Base-by-base conservation (phyloP, 2,888 invertebrate genomes). In the Epistrophella euchroma region DNA sequence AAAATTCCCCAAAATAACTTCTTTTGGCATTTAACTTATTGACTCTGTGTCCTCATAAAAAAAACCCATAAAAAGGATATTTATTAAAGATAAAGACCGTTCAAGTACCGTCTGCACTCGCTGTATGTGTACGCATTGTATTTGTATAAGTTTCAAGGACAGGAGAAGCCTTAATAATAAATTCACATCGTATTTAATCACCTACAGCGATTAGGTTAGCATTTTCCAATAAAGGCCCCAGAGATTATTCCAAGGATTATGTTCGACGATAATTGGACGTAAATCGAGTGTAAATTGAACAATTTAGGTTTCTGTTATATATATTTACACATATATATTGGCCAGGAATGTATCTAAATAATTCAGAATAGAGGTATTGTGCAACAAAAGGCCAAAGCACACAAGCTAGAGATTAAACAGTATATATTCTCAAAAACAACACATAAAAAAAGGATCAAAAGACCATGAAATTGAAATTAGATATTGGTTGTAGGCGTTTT, bases 211-310 rank as follows among this genome's bases (percentile, higher is more conserved):
- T 52, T 52, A 52, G 25, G 25, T 28, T 15, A 40, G 37, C 0
- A 60, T 40, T 60, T 60, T 37, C 60, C 37, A 60, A 40, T 64
- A 64, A 64, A 64, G 17, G 28, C 45, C 62, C 52, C 25, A 52
- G 15, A 52, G 52, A 28, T 52, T 52, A 52, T 52, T 28, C 17
- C 45, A 28, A 17, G 17, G 62, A 64, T 64, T 64, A 64, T 25
- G 66, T 28, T 17, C 55, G 28, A 64, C 47, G 64, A 50, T 79
- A 73, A 79, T 73, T 73, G 66, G 72, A 66, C 72, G 32, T 66
- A 79, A 72, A 72, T 66, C 19, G 64, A 66, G 40, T 58, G 40
- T 56, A 58, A 72, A 79, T 64, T 64, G 64, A 64, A 28, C 62
- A 55, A 35, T 62, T 43, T 70, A 15, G 28, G 22, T 7, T 40